These are phyloP conservation scores for Crossoptilon crossoptilon DNA, from an alignment of 2,797 vertebrate species.

Conservation along the genomic window DNA sequence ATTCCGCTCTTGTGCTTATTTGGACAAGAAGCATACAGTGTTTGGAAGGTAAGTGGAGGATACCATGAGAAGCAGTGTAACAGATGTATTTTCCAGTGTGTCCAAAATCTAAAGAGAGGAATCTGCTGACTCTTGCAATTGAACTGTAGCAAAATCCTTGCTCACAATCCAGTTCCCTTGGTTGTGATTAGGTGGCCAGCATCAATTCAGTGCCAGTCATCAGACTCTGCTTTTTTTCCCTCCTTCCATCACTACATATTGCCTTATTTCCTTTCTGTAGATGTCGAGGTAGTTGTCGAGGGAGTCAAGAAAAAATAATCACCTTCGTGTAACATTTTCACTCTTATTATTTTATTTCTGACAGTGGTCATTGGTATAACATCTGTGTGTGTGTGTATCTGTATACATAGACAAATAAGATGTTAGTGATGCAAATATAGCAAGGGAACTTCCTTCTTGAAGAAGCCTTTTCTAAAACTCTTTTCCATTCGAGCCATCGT, in stretches of 20 bases:
- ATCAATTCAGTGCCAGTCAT: neutral
- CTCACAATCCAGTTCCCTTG: neutral
- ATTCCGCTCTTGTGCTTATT: constrained; percentile 93
- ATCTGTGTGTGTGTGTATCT: neutral
- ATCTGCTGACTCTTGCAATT: neutral
- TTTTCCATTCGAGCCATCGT: neutral
- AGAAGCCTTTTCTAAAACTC: neutral
- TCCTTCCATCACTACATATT: neutral
- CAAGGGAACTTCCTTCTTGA: neutral
- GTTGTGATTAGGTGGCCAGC: neutral
- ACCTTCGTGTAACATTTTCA: neutral
- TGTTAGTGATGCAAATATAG: neutral
- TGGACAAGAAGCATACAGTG: constrained; percentile 95
- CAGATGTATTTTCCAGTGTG: neutral
- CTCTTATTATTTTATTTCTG: neutral
- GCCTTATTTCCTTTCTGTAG: constrained; percentile 1
- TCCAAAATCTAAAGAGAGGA: neutral
- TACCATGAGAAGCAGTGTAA: neutral
- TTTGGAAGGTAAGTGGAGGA: constrained; percentile 90
- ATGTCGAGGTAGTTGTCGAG: neutral
- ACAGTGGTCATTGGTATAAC: neutral
- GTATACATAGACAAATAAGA: accelerated
- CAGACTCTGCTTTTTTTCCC: neutral
- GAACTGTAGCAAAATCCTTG: neutral
- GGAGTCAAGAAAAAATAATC: constrained; percentile 29